These are phyloP conservation scores for Clarias batrachus DNA, from an alignment of 2,113 vertebrate genomes.

Conservation along the genomic window DNA sequence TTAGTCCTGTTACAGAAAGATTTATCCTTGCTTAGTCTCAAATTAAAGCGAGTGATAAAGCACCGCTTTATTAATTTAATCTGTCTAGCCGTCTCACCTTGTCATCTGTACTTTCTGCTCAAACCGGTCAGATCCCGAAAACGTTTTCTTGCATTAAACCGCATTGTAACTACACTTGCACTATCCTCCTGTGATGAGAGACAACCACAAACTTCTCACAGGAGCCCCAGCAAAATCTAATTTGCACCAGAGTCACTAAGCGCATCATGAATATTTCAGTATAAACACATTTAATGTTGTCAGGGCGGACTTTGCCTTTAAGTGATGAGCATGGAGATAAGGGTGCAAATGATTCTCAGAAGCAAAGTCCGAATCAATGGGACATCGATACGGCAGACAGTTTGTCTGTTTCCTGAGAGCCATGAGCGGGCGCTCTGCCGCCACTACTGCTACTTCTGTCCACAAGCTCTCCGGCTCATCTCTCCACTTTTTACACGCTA, in stretches of 20 bases:
- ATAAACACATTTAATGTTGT: neutral
- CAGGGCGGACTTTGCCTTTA: slow-evolving; percentile 20
- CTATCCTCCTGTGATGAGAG: neutral
- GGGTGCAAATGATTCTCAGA: slow-evolving; percentile 58
- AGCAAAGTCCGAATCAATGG: slow-evolving; percentile 70
- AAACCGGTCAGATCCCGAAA: neutral
- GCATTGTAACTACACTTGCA: neutral
- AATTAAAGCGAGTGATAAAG: neutral
- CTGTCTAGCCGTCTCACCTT: neutral
- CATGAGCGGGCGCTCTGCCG: slow-evolving; percentile 46
- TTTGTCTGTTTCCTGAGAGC: slow-evolving; percentile 56
- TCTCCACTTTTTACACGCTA: slow-evolving; percentile 12
- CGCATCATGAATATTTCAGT: neutral
- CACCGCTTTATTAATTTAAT: neutral
- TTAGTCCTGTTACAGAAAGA: neutral
- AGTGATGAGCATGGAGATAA: slow-evolving; percentile 66
- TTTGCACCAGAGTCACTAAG: neutral
- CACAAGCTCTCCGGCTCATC: slow-evolving; percentile 23
- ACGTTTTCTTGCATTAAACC: neutral
- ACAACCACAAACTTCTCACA: neutral
- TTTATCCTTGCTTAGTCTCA: neutral
- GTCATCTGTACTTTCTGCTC: neutral
- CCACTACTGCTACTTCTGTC: slow-evolving; percentile 41
- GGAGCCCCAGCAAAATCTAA: neutral
- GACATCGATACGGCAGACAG: slow-evolving; percentile 68